These are phyloP conservation scores for Scolopax rusticola DNA, from an alignment of 2,797 vertebrate species.

Conservation along the genomic window DNA sequence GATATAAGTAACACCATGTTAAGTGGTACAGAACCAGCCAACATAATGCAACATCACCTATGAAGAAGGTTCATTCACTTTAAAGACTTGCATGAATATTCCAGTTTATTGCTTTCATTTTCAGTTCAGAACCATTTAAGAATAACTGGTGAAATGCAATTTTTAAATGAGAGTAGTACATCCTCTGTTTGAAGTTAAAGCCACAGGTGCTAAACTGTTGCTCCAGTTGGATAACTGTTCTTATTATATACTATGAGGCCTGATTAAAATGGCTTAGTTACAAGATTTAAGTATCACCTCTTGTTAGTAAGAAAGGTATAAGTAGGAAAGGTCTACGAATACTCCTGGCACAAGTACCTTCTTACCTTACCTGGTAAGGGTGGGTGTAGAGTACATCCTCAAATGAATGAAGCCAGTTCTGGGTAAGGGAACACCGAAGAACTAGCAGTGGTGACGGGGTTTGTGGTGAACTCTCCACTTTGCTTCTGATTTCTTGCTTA, in stretches of 20 bases:
- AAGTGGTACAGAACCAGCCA: background rate
- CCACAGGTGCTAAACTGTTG: background rate
- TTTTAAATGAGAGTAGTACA: background rate
- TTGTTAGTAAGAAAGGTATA: background rate
- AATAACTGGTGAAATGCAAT: background rate
- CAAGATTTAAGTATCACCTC: background rate
- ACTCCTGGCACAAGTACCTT: background rate
- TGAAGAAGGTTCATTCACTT: background rate
- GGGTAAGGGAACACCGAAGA: background rate
- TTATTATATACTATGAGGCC: rapidly evolving
- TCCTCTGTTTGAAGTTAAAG: background rate
- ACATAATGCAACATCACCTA: background rate
- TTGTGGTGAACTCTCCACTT: background rate
- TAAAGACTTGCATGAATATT: background rate
- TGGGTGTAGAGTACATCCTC: background rate
- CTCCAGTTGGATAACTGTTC: background rate
- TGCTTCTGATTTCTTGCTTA: background rate
- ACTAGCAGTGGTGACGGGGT: background rate
- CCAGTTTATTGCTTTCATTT: background rate
- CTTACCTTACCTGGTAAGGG: slow-evolving; percentile 1
- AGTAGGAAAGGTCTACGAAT: background rate
- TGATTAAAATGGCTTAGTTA: background rate
- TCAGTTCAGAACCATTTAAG: background rate
- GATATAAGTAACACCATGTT: background rate
- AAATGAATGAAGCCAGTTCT: background rate